phyloP scores from a whole-genome alignment of 2,888 invertebrate genomes.

The Spilosoma lubricipeda region DNA sequence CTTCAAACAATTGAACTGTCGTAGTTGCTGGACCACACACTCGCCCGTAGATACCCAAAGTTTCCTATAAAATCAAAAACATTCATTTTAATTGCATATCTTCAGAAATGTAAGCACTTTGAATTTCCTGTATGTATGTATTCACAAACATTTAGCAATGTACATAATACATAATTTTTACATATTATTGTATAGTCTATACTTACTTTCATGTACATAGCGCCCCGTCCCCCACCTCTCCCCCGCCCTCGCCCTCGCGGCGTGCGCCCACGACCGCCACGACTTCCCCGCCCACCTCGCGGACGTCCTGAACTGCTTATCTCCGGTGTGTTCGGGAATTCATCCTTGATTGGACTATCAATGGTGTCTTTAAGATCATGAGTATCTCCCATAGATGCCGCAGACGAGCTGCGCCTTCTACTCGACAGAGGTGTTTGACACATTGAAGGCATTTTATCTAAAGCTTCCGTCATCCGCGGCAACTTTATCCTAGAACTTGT shows the following conservation, averaged over 20 bases:
- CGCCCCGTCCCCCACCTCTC: conserved; percentile 77
- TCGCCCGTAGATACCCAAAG: conserved; percentile 82
- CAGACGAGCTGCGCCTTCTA: conserved; percentile 64
- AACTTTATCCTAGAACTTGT: conserved; percentile 80
- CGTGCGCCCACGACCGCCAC: conserved; percentile 59
- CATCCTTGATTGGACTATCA: conserved; percentile 57
- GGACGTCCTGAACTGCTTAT: conserved; percentile 45
- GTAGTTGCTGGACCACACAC: conserved; percentile 83
- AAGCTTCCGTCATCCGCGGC: conserved; percentile 81
- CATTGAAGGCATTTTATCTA: conserved; percentile 74
- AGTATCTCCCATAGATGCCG: conserved; percentile 57
- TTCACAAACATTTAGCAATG: neutral
- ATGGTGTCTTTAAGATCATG: conserved; percentile 58
- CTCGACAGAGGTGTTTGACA: conserved; percentile 74
- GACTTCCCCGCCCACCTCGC: conserved; percentile 56
- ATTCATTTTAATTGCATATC: neutral
- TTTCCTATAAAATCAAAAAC: conserved; percentile 68
- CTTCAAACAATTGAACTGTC: conserved; percentile 88
- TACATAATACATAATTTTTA: neutral
- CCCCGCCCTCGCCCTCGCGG: conserved; percentile 72
- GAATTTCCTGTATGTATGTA: neutral
- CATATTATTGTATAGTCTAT: neutral
- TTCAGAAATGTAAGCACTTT: neutral
- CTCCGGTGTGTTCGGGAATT: conserved; percentile 67
- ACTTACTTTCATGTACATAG: conserved; percentile 66